phyloP scores from a whole-genome alignment of 2,888 invertebrate species.

The Cantharis rustica region DNA sequence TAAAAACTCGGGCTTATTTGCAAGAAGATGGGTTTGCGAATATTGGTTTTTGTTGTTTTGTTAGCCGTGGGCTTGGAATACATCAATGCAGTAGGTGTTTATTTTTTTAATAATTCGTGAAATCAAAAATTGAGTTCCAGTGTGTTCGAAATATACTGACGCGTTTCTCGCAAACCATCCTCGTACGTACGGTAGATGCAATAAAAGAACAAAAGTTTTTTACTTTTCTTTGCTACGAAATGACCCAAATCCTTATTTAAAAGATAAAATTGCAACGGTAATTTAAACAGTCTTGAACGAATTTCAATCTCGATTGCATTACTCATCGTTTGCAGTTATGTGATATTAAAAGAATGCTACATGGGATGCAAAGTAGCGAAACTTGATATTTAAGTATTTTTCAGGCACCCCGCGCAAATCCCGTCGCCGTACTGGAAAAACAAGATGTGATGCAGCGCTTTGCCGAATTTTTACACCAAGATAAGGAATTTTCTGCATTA shows the following conservation, averaged over 20 bases:
- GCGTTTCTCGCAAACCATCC: background rate
- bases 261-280: conserved; percentile 3
- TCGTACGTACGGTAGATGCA: no score
- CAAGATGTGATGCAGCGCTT: conserved; percentile 46
- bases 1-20: background rate
- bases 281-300: background rate
- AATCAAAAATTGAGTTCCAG: background rate
- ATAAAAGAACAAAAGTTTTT: no score
- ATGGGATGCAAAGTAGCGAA: background rate
- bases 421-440: background rate
- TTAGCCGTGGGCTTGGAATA: background rate
- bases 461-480: conserved; percentile 49
- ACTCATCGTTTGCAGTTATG: conserved; percentile 16
- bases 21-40: background rate
- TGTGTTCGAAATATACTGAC: no score
- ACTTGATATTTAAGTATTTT: background rate
- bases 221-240: no score
- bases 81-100: conserved; percentile 8
- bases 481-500: conserved; percentile 39
- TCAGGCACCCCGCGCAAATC: conserved; percentile 12
- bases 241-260: conserved; percentile 3
- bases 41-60: conserved; percentile 21
- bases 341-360: background rate
- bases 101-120: background rate
- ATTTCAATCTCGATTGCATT: conserved; percentile 3